phyloP scores from a whole-genome alignment of 2,888 invertebrate genomes.

The Nezara viridula region DNA sequence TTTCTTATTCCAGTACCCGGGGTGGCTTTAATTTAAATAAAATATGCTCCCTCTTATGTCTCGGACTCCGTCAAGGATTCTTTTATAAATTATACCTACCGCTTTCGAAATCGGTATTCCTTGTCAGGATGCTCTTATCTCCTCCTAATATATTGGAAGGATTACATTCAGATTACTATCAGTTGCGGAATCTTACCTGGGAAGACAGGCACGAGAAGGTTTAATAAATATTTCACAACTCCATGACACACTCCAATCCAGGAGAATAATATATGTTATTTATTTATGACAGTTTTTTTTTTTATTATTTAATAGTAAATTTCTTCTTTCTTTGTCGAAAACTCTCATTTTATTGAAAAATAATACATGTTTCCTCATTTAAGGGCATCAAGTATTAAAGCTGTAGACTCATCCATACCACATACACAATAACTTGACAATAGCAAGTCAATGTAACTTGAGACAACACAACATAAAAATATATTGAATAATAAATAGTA shows the following conservation, averaged over 20 bases:
- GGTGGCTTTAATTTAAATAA: constrained; percentile 47
- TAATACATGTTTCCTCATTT: too few species aligned
- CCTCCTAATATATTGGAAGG: background rate
- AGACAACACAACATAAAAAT: too few species aligned
- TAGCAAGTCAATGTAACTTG: too few species aligned
- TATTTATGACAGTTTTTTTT: too few species aligned
- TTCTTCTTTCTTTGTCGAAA: too few species aligned
- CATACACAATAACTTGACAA: too few species aligned
- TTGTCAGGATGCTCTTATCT: background rate
- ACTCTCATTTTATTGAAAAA: too few species aligned
- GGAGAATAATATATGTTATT: background rate
- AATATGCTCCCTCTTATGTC: constrained; percentile 24
- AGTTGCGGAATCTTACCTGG: constrained; percentile 17
- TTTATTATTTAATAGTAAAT: too few species aligned
- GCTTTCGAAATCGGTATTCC: constrained; percentile 12
- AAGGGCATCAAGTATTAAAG: too few species aligned
- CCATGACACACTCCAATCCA: background rate
- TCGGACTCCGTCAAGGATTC: background rate
- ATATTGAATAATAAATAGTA: too few species aligned
- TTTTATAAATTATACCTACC: constrained; percentile 32
- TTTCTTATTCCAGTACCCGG: constrained; percentile 9
- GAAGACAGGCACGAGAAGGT: background rate
- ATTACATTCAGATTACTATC: background rate
- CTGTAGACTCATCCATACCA: too few species aligned
- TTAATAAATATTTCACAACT: background rate